Base-by-base conservation (phyloP, 2,888 invertebrate genomes). In the Thecocarcelia acutangulata region DNA sequence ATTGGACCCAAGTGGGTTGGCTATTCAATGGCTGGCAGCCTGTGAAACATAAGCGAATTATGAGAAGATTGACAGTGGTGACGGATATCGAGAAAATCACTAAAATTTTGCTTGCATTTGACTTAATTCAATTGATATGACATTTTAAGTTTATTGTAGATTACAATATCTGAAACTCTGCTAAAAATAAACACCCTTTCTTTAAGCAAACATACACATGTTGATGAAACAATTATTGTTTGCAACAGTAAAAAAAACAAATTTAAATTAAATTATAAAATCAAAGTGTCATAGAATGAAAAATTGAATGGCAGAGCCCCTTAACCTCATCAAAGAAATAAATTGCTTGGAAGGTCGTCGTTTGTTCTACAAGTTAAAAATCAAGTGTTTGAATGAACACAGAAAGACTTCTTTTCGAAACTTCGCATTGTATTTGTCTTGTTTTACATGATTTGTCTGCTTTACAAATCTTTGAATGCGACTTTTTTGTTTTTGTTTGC, bases 271-370 rank as follows among this genome's bases (percentile, higher is more conserved):
- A 74, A 66, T 74, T 74, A 74, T 58, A 64, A 74, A 74, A 74
- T 74, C 74, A 56, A 48, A 56, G 40, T 48, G 48, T 48, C 64
- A 58, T 54, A 54, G 40, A 56, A 56, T 74, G 64, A 58, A 48
- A 48, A 74, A 48, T 58, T 66, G 19, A 69, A 61, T 69, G 44
- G n/a, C 19, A 68, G 61, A 33, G 56, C 70, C 74, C 61, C 70
- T 72, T 78, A 78, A 78, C 77, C 77, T 78, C 72, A 66, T 52
- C 44, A 64, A 78, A 46, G 44, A 44, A 72, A 78, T 72, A 73
- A 73, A 73, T 73, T 72, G 59, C 12, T 73, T 42, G 48, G 72
- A 79, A 79, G 66, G 78, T 72, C 78, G 76, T 5, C 37, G 46
- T 54, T 13, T 56, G 13, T 40, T 24, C 4, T 48, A 69, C 33